Evolutionary conservation across 2,797 vertebrate genomes (phyloP).

Genomic region (Phaenicophaeus curvirostris): DNA sequence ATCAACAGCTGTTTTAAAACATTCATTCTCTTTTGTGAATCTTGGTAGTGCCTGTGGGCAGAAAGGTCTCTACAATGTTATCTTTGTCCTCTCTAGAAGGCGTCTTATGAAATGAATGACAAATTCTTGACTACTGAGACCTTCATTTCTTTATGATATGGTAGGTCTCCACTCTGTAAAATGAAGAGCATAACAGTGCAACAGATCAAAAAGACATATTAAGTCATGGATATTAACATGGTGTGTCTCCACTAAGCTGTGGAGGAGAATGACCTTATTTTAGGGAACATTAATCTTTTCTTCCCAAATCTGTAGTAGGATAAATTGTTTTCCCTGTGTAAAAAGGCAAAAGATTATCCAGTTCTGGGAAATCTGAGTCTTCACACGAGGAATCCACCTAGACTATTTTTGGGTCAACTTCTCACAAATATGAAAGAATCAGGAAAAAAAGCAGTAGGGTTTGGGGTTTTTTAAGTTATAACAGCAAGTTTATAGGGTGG

Average conservation of each 20-base stretch:
- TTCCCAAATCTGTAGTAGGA: background rate
- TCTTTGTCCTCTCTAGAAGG: background rate
- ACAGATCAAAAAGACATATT: background rate
- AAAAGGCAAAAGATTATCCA: background rate
- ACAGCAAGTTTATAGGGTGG: background rate
- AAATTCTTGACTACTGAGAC: background rate
- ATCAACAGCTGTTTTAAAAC: background rate
- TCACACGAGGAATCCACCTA: background rate
- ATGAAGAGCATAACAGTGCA: fast-evolving
- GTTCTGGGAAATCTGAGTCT: background rate
- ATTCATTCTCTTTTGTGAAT: background rate
- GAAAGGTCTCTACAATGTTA: background rate
- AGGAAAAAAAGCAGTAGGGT: background rate
- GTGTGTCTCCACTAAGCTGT: background rate
- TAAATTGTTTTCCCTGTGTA: background rate
- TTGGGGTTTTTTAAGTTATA: background rate
- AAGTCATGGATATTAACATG: background rate
- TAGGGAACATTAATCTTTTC: background rate
- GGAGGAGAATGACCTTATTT: background rate
- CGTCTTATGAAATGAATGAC: background rate
- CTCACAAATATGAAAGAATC: background rate
- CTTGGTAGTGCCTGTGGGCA: background rate
- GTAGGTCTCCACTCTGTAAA: background rate
- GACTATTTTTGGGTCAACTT: background rate
- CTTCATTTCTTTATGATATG: background rate